Conservation (phyloP, 1,140 invertebrate species). For the Harlomillsia oculata region DNA sequence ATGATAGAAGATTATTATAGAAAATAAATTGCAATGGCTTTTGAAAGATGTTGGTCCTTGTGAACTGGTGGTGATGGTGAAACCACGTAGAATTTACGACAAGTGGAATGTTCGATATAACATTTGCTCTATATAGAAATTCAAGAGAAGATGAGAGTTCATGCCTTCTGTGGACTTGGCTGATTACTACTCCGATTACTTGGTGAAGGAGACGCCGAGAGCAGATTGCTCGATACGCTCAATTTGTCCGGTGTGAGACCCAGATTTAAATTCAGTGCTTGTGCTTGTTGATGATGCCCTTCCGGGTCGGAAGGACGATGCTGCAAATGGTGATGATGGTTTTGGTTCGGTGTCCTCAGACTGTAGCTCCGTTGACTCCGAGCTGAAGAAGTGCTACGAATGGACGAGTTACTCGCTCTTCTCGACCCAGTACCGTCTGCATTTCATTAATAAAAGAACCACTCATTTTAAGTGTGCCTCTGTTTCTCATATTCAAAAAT, state of each 20-base stretch:
- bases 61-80: too few species aligned
- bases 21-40: too few species aligned
- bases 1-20: too few species aligned
- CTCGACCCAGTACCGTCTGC: too few species aligned
- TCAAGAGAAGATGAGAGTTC: slow-evolving; percentile 1
- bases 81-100: too few species aligned
- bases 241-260: not conserved
- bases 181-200: slow-evolving; percentile 9
- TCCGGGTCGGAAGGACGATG: slow-evolving; percentile 31
- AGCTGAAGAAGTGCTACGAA: slow-evolving; percentile 25
- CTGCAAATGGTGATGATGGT: slow-evolving; percentile 28
- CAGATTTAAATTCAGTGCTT: slow-evolving; percentile 7
- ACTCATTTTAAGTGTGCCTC: too few species aligned
- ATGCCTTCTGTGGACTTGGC: slow-evolving; percentile 24
- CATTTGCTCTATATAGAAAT: too few species aligned
- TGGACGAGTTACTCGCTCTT: slow-evolving; percentile 32
- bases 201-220: not conserved
- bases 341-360: slow-evolving; percentile 22
- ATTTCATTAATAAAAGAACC: too few species aligned
- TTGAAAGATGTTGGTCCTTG: too few species aligned
- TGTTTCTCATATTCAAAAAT: too few species aligned
- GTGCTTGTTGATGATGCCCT: slow-evolving; percentile 6
- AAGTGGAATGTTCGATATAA: too few species aligned
- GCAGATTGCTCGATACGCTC: not conserved
- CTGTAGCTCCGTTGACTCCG: slow-evolving; percentile 32